Evolutionary conservation across 2,888 invertebrate species (phyloP).

Genomic region (Diarsia dahlii): DNA sequence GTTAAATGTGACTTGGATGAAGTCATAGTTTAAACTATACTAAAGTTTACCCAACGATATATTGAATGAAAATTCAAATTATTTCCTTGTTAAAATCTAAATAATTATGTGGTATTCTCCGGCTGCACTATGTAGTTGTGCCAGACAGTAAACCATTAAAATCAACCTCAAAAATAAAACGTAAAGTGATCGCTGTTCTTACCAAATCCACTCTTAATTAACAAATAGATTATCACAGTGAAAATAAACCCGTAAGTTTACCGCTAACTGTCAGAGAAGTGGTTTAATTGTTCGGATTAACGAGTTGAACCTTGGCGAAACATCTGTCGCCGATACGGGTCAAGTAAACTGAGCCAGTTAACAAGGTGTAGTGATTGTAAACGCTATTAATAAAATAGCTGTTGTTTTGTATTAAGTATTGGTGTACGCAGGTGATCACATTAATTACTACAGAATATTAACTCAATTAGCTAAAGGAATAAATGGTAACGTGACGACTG

Average conservation of each 20-base stretch:
- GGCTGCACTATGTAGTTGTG: not conserved
- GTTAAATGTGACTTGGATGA: not conserved
- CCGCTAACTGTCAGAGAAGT: constrained; percentile 40
- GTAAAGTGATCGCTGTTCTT: not conserved
- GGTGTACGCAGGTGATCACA: not conserved
- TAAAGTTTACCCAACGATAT: not conserved
- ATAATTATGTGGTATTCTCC: not conserved
- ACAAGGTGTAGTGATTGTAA: constrained; percentile 35
- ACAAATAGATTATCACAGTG: constrained; percentile 12
- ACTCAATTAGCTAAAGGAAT: not conserved
- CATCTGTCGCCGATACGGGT: constrained; percentile 65
- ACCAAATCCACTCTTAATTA: not conserved
- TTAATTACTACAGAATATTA: not conserved
- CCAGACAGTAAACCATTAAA: not conserved
- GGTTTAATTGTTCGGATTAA: constrained; percentile 64
- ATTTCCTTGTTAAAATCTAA: not conserved
- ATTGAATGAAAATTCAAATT: not conserved
- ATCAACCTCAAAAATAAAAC: not conserved
- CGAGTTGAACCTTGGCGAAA: constrained; percentile 62
- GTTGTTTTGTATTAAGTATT: not conserved
- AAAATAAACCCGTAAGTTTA: constrained; percentile 60
- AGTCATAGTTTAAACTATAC: not conserved
- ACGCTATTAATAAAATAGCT: constrained; percentile 17
- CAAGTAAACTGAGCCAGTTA: constrained; percentile 50
- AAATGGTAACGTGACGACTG: no score